Conservation (phyloP, 2,888 invertebrate genomes). For the Galeopsomyia nigrocyanea region DNA sequence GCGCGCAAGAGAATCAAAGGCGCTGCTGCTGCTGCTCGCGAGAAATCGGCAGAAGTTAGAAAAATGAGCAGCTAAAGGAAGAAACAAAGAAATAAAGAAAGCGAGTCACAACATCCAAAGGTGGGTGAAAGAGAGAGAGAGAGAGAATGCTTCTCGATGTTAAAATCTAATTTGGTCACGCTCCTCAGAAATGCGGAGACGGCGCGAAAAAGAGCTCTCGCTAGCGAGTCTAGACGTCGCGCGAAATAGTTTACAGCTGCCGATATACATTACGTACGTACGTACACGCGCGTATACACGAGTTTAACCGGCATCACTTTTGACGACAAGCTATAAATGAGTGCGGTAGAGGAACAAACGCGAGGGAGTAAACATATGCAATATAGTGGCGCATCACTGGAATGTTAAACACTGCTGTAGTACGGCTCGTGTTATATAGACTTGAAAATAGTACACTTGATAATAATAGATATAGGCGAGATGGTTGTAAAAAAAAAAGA, state of each 20-base stretch:
- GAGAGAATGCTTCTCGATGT: constrained; percentile 32
- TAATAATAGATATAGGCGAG: too few species aligned
- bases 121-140: neutral
- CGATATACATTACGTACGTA: constrained; percentile 45
- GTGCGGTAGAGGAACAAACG: neutral
- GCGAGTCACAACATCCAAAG: neutral
- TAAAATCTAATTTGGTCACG: constrained; percentile 50
- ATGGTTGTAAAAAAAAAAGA: too few species aligned
- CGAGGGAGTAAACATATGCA: too few species aligned
- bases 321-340: constrained; percentile 50
- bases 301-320: constrained; percentile 24
- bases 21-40: too few species aligned
- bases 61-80: constrained; percentile 8
- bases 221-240: constrained; percentile 47
- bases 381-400: too few species aligned
- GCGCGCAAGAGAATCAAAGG: too few species aligned
- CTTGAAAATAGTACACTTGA: too few species aligned
- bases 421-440: too few species aligned
- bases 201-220: neutral
- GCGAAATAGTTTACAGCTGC: constrained; percentile 50
- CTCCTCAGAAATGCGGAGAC: constrained; percentile 45
- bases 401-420: too few species aligned
- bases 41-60: neutral
- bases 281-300: neutral
- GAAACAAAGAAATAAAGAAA: neutral